Percentiles rank a stretch among this genome's conserved stretches.
Evolutionary conservation across 2,888 invertebrate genomes (phyloP).

Genomic region (Bedellia somnulentella): DNA sequence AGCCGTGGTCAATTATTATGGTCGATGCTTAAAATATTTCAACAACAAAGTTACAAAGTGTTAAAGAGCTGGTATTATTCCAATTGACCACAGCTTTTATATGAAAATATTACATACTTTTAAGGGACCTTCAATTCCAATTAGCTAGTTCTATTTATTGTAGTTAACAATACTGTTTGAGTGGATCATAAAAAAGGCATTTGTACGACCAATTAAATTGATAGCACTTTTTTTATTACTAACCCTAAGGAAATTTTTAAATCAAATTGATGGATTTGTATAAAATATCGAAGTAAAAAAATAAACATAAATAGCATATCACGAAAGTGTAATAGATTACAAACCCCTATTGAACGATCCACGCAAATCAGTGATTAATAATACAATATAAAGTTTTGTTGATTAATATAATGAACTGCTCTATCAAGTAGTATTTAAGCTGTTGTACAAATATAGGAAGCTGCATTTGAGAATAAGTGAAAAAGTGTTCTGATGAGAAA

Average conservation of each 20-base stretch:
- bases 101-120: conserved; percentile 48
- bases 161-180: conserved; percentile 45
- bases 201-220: conserved; percentile 55
- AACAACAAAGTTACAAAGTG: neutral
- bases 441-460: conserved; percentile 37
- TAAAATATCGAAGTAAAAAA: conserved; percentile 41
- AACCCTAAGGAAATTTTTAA: conserved; percentile 42
- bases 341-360: conserved; percentile 34
- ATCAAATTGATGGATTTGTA: conserved; percentile 38
- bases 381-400: conserved; percentile 43
- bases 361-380: conserved; percentile 37
- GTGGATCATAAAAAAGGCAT: conserved; percentile 36
- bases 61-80: conserved; percentile 10
- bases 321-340: conserved; percentile 29
- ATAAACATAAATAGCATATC: conserved; percentile 50
- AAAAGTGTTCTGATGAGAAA: conserved; percentile 33
- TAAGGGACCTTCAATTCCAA: conserved; percentile 61
- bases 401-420: conserved; percentile 45
- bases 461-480: conserved; percentile 60
- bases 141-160: conserved; percentile 59
- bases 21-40: neutral
- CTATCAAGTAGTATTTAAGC: conserved; percentile 38
- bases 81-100: conserved; percentile 50
- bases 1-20: conserved; percentile 49
- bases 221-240: conserved; percentile 50